Base-by-base conservation (phyloP, 2,797 vertebrate species). In the Spondyliosoma cantharus region DNA sequence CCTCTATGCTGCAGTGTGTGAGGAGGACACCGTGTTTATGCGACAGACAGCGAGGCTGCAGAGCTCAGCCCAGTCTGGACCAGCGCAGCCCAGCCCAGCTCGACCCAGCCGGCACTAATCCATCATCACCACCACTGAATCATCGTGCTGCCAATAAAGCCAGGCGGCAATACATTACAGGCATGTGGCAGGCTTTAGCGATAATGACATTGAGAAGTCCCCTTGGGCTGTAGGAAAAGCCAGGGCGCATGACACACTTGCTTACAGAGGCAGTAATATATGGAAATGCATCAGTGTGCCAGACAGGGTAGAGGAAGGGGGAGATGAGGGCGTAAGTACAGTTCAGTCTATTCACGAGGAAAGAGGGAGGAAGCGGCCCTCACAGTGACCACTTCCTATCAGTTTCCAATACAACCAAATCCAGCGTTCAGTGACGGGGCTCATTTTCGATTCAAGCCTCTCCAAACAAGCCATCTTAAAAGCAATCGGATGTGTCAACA, bases 181-280 rank as follows among this genome's bases (percentile, higher is more conserved):
- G 90, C 93, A 89, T 92, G 93, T 91, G 94, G 92, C 94, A 91
- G 92, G 92, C 90, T 93, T 93, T 93, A 93, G 93, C 79, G 87
- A 89, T 94, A 93, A 95, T 95, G 95, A 95, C 94, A 95, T 94
- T 94, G 93, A 95, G 93, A 90, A 88, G 90, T 94, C 91, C 93
- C 93, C 94, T 92, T 85, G 91, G 93, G 93, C 92, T 90, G 83
- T 53, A 76, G 88, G 89, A 87, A 93, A 93, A 87, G 90, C 90
- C 87, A 72, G 89, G 84, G 81, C 74, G 76, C 86, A 82, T 80
- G 82, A 90, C 90, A 93, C 91, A 91, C 92, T 92, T 94, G 93
- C 93, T 95, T 94, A 95, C 93, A 90, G 87, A 92, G 87, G 92
- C 93, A 94, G 93, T 94, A 94, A 91, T 91, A 87, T 90, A 93